Evolutionary conservation across 1,140 invertebrate species (phyloP).

Genomic region (Drosophila sulfurigaster): DNA sequence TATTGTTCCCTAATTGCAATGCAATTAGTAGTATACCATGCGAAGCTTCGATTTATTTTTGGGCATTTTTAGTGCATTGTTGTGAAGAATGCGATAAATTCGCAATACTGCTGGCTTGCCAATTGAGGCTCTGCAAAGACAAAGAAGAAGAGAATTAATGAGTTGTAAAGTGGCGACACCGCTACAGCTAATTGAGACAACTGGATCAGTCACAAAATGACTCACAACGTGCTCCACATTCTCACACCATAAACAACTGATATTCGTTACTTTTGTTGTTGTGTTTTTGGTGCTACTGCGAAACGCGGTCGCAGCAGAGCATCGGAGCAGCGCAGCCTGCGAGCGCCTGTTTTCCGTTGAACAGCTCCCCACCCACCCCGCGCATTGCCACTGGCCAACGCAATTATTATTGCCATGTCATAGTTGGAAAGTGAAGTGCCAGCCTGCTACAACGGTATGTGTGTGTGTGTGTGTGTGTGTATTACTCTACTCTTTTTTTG

Average conservation of each 20-base stretch:
- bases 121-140: conserved; percentile 30
- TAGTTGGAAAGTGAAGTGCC: conserved; percentile 80
- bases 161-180: conserved; percentile 60
- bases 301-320: conserved; percentile 40
- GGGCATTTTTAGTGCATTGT: not conserved
- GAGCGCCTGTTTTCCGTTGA: not conserved
- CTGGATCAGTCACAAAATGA: conserved; percentile 56
- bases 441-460: conserved; percentile 9
- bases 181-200: conserved; percentile 71
- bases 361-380: not conserved
- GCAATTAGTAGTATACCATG: not conserved
- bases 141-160: conserved; percentile 42
- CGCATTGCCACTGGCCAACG: conserved; percentile 2
- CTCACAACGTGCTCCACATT: conserved; percentile 68
- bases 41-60: not conserved
- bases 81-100: not conserved
- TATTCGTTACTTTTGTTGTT: conserved; percentile 8
- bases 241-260: conserved; percentile 18
- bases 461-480: conserved; percentile 56
- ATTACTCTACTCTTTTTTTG: conserved; percentile 37
- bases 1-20: not conserved
- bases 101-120: not conserved
- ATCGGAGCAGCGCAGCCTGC: conserved; percentile 10
- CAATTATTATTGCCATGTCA: conserved; percentile 83
- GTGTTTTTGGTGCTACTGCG: conserved; percentile 59